phyloP scores from a whole-genome alignment of 1,140 invertebrate genomes.

The Trichonephila clavipes region DNA sequence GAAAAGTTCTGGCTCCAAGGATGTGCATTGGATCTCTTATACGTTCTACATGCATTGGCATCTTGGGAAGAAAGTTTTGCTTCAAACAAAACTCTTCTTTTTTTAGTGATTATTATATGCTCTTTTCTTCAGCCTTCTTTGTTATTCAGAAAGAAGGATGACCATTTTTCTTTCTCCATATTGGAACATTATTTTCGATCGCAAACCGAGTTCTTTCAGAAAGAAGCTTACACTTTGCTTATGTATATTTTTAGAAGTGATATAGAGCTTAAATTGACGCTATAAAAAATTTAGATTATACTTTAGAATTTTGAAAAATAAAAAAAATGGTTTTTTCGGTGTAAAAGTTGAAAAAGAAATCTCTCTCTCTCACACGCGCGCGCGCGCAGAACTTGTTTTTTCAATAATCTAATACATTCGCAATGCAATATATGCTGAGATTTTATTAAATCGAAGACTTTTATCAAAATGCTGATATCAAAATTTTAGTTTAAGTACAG shows the following conservation, averaged over 20 bases:
- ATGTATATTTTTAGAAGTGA: not conserved
- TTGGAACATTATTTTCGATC: constrained; percentile 39
- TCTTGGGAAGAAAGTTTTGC: constrained; percentile 75
- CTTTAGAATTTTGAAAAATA: too few species aligned
- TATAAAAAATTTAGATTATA: too few species aligned
- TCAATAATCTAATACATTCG: too few species aligned
- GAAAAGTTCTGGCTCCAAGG: constrained; percentile 67
- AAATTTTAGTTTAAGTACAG: too few species aligned
- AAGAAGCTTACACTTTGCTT: not conserved
- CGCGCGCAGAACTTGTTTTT: too few species aligned
- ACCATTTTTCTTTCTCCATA: constrained; percentile 66
- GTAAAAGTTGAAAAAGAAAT: too few species aligned
- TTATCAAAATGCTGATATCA: too few species aligned
- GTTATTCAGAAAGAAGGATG: constrained; percentile 64
- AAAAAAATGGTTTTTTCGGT: too few species aligned
- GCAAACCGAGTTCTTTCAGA: constrained; percentile 35
- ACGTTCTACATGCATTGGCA: constrained; percentile 66
- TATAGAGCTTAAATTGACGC: not conserved
- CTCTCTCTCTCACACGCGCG: too few species aligned
- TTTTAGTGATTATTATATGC: constrained; percentile 72
- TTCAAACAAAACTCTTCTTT: constrained; percentile 75
- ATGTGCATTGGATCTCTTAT: constrained; percentile 67
- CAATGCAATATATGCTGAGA: too few species aligned
- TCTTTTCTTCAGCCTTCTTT: constrained; percentile 65
- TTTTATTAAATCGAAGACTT: too few species aligned